phyloP scores from a whole-genome alignment of 2,113 vertebrate species.

The Equus quagga region DNA sequence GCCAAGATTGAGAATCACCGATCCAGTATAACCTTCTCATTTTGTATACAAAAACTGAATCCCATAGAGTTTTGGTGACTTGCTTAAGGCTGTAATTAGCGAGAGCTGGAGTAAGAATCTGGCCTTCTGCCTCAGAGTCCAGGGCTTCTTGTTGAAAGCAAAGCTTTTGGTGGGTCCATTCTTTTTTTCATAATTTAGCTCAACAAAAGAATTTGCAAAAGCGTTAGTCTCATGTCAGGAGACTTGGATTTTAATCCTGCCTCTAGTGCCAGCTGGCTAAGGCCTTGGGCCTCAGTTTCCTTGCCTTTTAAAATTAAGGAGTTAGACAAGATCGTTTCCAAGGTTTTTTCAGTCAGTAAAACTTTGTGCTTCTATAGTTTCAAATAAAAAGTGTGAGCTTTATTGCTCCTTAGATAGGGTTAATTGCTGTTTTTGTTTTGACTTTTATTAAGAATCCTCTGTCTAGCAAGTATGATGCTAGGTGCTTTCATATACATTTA shows the following conservation, averaged over 20 bases:
- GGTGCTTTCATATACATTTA: not conserved
- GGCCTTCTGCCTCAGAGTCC: not conserved
- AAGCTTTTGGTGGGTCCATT: not conserved
- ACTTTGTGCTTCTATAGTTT: not conserved
- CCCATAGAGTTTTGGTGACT: slow-evolving; percentile 5
- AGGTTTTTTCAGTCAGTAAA: not conserved
- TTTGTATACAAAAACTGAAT: slow-evolving; percentile 1
- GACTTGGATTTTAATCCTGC: not conserved
- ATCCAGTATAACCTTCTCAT: not conserved
- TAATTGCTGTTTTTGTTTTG: slow-evolving; percentile 30
- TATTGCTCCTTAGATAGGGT: not conserved
- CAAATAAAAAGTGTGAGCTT: not conserved
- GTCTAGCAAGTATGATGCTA: not conserved
- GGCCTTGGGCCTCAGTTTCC: not conserved
- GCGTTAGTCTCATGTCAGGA: not conserved
- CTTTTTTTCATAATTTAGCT: not conserved
- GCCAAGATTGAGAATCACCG: not conserved
- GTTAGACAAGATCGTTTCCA: slow-evolving; percentile 11
- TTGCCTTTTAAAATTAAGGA: not conserved
- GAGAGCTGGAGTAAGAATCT: slow-evolving; percentile 30
- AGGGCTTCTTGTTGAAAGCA: slow-evolving; percentile 50
- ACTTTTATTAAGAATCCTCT: slow-evolving; percentile 28
- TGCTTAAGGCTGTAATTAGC: not conserved
- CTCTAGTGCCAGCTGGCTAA: not conserved
- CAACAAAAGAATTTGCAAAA: slow-evolving; percentile 32